Conservation (phyloP, 1,140 invertebrate species). For the Pogonomyrmex californicus region DNA sequence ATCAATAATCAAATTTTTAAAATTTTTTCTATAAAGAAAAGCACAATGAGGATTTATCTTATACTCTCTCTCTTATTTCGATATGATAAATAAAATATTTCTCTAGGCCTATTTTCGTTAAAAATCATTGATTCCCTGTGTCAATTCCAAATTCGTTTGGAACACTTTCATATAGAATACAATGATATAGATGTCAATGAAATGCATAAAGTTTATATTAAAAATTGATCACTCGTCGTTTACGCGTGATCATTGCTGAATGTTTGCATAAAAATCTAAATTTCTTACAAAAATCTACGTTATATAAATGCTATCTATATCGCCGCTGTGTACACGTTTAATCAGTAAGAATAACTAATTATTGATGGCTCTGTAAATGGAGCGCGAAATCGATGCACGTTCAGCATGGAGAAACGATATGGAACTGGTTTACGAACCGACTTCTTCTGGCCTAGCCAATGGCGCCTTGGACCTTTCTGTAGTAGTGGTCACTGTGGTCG, state of each 20-base stretch:
- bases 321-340: conserved; percentile 77
- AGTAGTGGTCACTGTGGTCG: conserved; percentile 83
- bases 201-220: conserved; percentile 61
- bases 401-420: conserved; percentile 58
- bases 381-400: conserved; percentile 65
- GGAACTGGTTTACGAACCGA: conserved; percentile 81
- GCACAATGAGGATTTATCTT: conserved; percentile 39
- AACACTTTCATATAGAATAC: conserved; percentile 62
- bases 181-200: conserved; percentile 49
- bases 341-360: conserved; percentile 71
- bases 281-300: conserved; percentile 77
- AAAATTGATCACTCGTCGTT: conserved; percentile 58
- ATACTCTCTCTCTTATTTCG: neutral
- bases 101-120: conserved; percentile 67
- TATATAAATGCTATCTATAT: conserved; percentile 79
- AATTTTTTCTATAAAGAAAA: conserved; percentile 35
- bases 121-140: conserved; percentile 57
- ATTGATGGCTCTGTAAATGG: conserved; percentile 56
- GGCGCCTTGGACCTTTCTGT: conserved; percentile 85
- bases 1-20: conserved; percentile 45
- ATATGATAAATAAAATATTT: conserved; percentile 47
- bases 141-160: conserved; percentile 31
- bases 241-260: conserved; percentile 62
- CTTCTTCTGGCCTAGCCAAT: conserved; percentile 85
- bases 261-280: conserved; percentile 77